Percentiles rank a stretch among this genome's conserved stretches.
phyloP scores from a whole-genome alignment of 64 coral and sea anemone species.

The Acropora yongei region DNA sequence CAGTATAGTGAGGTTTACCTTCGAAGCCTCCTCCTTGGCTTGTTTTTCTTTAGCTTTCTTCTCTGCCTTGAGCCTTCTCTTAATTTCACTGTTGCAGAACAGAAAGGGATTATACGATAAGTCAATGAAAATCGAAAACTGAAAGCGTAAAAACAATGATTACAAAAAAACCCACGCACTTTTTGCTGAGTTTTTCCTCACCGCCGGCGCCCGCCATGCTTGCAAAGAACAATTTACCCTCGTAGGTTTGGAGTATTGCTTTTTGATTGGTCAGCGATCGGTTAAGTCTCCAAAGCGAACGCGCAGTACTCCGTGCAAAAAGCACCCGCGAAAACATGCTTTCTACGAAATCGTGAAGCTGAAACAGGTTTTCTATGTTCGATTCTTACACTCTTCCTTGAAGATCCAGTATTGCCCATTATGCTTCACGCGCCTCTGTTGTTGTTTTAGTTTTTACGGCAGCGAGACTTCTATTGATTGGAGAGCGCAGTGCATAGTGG shows the following conservation, averaged over 20 bases:
- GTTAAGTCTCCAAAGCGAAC: conserved; percentile 62
- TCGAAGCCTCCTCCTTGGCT: conserved; percentile 71
- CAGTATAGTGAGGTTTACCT: conserved; percentile 27
- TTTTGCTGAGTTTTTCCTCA: conserved; percentile 94
- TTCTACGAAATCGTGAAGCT: background rate
- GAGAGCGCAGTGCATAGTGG: too few species aligned
- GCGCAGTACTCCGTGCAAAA: conserved; percentile 43
- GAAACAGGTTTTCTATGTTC: background rate
- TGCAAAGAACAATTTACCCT: conserved; percentile 32
- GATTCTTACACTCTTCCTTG: background rate
- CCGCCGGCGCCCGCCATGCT: conserved; percentile 88
- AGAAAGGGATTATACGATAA: background rate
- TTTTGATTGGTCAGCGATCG: conserved; percentile 73
- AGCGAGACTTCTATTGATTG: too few species aligned
- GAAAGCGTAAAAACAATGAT: background rate
- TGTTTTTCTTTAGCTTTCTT: conserved; percentile 99
- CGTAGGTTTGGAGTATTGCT: conserved; percentile 30
- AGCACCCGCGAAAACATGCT: conserved; percentile 33
- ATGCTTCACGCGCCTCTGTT: too few species aligned
- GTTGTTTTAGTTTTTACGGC: too few species aligned
- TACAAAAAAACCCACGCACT: conserved; percentile 48
- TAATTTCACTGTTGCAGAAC: conserved; percentile 70
- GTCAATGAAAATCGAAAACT: background rate
- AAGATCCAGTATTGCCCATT: too few species aligned
- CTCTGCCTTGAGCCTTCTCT: conserved; percentile 92